Evolutionary conservation across 1,140 invertebrate species (phyloP), one percentile per base, ranked within the genome.

Genomic region (Andrena cerasifolii): DNA sequence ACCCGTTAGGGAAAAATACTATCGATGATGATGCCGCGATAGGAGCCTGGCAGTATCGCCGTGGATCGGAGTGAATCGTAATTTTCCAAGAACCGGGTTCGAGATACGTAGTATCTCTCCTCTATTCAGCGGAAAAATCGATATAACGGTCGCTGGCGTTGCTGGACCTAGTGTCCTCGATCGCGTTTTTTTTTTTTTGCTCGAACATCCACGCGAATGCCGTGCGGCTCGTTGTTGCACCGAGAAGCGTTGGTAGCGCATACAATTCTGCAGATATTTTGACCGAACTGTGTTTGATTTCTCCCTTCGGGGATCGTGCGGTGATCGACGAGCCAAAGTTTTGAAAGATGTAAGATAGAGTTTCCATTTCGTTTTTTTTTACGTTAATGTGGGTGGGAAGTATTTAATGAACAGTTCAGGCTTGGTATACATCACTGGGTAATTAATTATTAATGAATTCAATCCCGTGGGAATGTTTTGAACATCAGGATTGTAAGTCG

Each of bases 1-100:
- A 77, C 62, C 54, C 43, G 47, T 31, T 61, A 80, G 10, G 28
- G 72, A 51, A 70, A 67, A 71, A 80, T 49, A 54, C 54, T 62
- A 36, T 10, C 43, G 47, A 65, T 79, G 66, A 82, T 82, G 71
- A 33, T 45, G n/a, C 53, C 18, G n/a, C 26, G 54, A 61, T 78
- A 59, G 73, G 1, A 58, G 31, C 3, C 28, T 24, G 45, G 40
- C 67, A 68, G 79, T 83, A 84, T 83, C 51, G 53, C 36, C 28
- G 33, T 62, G 40, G 40, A 68, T 59, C 58, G 31, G 78, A 62
- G 71, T 67, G 77, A 83, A 83, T 80, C 71, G 81, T 78, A 66
- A 84, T 83, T 83, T 83, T 80, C 62, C 18, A 21, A 28, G 78
- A 58, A 47, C 49, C 33, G 10, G 67, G 0, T 10, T 28, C 45